A percentile compares a stretch with the other conserved stretches of the same genome.
These are phyloP conservation scores for Stratiomys singularior DNA, from an alignment of 2,888 invertebrate genomes.

Conservation along the genomic window DNA sequence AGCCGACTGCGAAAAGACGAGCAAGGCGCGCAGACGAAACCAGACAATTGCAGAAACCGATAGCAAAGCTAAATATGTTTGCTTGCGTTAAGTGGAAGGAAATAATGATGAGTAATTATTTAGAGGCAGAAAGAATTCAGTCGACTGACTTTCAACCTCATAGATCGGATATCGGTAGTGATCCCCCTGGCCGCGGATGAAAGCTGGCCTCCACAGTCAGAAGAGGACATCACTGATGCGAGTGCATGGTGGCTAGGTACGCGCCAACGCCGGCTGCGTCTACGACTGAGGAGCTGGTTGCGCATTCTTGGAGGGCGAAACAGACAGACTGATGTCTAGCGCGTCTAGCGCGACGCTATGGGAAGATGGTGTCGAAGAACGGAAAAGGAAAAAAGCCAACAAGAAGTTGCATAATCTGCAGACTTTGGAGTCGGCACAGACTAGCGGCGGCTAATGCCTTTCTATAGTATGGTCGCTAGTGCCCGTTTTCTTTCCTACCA, in stretches of 20 bases:
- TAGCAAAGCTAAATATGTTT: constrained; percentile 5
- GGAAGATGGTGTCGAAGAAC: background rate
- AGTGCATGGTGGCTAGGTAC: background rate
- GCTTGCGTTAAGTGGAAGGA: background rate
- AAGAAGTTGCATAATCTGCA: constrained; percentile 21
- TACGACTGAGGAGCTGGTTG: background rate
- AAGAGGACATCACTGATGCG: background rate
- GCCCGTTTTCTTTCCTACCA: background rate
- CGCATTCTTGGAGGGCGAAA: background rate
- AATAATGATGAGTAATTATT: constrained; percentile 24
- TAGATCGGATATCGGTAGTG: background rate
- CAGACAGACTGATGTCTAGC: constrained; percentile 21
- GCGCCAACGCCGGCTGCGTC: background rate
- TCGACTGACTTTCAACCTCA: background rate
- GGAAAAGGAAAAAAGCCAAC: constrained; percentile 12
- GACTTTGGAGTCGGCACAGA: background rate
- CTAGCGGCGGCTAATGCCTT: constrained; percentile 22
- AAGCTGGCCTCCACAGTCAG: background rate
- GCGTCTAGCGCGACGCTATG: constrained; percentile 22
- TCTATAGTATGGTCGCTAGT: background rate
- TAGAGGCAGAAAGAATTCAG: background rate
- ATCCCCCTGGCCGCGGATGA: background rate
- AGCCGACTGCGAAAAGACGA: background rate
- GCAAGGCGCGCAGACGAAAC: background rate
- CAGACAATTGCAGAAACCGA: constrained; percentile 1